Conservation (phyloP, 2,113 vertebrate species). For the Ammospiza caudacuta region DNA sequence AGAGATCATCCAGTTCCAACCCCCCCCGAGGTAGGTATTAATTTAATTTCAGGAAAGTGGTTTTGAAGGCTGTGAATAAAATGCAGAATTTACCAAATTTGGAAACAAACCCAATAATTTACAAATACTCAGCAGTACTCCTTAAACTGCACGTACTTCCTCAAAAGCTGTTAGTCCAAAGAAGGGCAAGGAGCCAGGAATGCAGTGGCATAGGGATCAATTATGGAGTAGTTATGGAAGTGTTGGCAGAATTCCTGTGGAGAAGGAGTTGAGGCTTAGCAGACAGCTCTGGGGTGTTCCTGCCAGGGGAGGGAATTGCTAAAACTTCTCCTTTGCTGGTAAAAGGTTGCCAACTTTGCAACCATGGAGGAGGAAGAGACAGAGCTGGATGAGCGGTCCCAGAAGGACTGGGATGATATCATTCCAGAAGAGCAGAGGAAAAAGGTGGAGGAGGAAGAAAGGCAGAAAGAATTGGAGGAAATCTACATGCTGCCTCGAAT, state of each 20-base stretch:
- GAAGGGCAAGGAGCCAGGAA: background rate
- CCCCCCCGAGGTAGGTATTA: background rate
- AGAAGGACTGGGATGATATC: slow-evolving; percentile 93
- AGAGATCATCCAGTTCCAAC: background rate
- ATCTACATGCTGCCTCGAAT: slow-evolving; percentile 97
- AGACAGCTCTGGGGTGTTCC: background rate
- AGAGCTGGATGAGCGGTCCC: slow-evolving; percentile 82
- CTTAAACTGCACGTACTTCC: slow-evolving; percentile 35
- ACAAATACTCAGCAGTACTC: slow-evolving; percentile 11
- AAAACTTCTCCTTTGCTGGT: slow-evolving; percentile 6
- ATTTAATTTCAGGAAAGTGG: background rate
- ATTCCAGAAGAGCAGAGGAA: slow-evolving; percentile 94
- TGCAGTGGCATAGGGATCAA: slow-evolving; percentile 11
- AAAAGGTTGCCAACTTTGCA: slow-evolving; percentile 95
- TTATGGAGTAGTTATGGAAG: slow-evolving; percentile 36
- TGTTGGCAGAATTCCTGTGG: slow-evolving; percentile 26
- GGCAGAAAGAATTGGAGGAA: slow-evolving; percentile 95
- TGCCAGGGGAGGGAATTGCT: slow-evolving; percentile 11
- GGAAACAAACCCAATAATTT: background rate
- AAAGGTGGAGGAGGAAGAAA: slow-evolving; percentile 92
- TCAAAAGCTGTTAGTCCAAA: slow-evolving; percentile 26
- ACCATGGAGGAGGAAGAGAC: slow-evolving; percentile 91
- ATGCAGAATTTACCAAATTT: slow-evolving; percentile 30
- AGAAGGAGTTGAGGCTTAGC: slow-evolving; percentile 25
- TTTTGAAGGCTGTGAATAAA: slow-evolving; percentile 13